phyloP scores from a whole-genome alignment of 2,888 invertebrate species.

The Galerucella calmariensis region DNA sequence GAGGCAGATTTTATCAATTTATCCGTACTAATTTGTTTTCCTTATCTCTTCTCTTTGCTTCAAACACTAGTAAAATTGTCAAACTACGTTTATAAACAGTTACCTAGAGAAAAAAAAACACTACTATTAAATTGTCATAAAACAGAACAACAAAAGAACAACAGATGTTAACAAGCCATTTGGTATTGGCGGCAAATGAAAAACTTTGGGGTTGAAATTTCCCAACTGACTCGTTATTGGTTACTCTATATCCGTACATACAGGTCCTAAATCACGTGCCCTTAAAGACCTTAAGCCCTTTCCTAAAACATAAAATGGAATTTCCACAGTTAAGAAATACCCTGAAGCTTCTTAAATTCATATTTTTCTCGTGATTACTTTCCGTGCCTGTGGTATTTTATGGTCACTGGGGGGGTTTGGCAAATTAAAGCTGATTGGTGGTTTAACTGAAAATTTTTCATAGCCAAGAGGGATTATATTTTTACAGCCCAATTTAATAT shows the following conservation, averaged over 20 bases:
- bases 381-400: conserved; percentile 1
- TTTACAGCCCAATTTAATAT: no score
- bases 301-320: conserved; percentile 39
- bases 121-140: no score
- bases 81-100: no score
- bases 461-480: not conserved
- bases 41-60: no score
- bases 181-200: conserved; percentile 31
- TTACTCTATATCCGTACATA: conserved; percentile 37
- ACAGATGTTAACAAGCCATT: conserved; percentile 29
- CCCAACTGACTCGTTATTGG: conserved; percentile 47
- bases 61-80: no score
- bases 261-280: conserved; percentile 44
- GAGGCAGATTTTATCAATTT: no score
- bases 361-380: conserved; percentile 30
- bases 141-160: not conserved
- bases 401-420: not conserved
- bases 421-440: not conserved
- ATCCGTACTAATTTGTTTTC: no score
- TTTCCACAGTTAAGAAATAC: conserved; percentile 30
- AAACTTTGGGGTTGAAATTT: conserved; percentile 45
- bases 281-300: conserved; percentile 33
- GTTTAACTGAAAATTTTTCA: not conserved
- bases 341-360: conserved; percentile 32
- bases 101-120: no score